A percentile compares a stretch with the other conserved stretches of the same genome.
These are phyloP conservation scores for Myopa tessellatipennis DNA, from an alignment of 2,888 invertebrate genomes.

Conservation along the genomic window DNA sequence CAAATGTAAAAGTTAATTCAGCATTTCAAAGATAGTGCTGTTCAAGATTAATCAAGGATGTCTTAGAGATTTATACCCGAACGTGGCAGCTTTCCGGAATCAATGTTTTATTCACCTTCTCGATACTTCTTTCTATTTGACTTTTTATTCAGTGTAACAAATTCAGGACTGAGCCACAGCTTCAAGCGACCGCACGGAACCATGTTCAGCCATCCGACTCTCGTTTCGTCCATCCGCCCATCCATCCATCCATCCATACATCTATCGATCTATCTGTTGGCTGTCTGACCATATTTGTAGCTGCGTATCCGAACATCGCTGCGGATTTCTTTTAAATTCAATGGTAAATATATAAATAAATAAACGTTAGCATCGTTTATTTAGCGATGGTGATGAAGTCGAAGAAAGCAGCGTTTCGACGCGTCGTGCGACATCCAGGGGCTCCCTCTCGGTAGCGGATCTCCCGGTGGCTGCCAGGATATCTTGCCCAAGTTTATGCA, in stretches of 20 bases:
- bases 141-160: background rate
- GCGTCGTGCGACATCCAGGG: background rate
- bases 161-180: background rate
- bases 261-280: conserved; percentile 16
- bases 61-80: too few relatives aligned
- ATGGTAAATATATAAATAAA: conserved; percentile 27
- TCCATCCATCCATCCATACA: background rate
- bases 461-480: conserved; percentile 13
- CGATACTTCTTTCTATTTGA: too few relatives aligned
- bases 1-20: too few relatives aligned
- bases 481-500: conserved; percentile 30
- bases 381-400: conserved; percentile 1
- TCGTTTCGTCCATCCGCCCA: background rate
- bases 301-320: background rate
- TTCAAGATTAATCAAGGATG: too few relatives aligned
- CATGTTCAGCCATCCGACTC: background rate
- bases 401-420: conserved; percentile 17
- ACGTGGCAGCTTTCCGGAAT: too few relatives aligned
- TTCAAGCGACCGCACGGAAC: background rate
- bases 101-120: too few relatives aligned
- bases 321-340: conserved; percentile 32
- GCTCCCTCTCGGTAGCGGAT: background rate
- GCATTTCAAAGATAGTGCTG: too few relatives aligned
- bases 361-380: conserved; percentile 10
- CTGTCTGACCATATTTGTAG: conserved; percentile 26